phyloP scores from a whole-genome alignment of 2,888 invertebrate genomes.

The Diadegma fenestrale region DNA sequence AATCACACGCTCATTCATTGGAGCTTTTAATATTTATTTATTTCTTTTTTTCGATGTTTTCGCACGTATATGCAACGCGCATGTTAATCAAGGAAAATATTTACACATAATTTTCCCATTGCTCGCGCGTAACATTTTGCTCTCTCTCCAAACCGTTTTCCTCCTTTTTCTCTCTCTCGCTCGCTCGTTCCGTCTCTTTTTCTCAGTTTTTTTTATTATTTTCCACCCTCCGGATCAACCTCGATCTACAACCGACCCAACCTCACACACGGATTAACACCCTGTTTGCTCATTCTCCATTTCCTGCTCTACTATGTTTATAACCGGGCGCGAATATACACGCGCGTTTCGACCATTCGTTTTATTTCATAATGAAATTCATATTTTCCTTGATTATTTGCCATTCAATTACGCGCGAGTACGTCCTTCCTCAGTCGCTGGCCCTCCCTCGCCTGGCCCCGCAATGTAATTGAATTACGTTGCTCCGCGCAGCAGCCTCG shows the following conservation, averaged over 20 bases:
- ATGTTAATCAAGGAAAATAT: constrained; percentile 40
- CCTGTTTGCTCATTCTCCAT: constrained; percentile 48
- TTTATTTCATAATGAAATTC: constrained; percentile 63
- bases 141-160: constrained; percentile 3
- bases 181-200: background rate
- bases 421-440: constrained; percentile 6
- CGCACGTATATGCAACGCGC: constrained; percentile 18
- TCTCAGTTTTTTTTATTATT: background rate
- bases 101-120: constrained; percentile 35
- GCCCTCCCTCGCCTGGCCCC: background rate
- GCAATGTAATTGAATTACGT: no score
- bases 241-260: constrained; percentile 23
- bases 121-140: background rate
- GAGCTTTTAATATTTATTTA: background rate
- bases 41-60: background rate
- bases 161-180: background rate
- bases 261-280: constrained; percentile 54
- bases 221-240: constrained; percentile 51
- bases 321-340: background rate
- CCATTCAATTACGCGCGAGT: constrained; percentile 62
- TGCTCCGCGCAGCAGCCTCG: background rate
- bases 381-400: constrained; percentile 67
- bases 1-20: no score
- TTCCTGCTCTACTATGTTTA: background rate
- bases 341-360: constrained; percentile 45